Conservation (phyloP, 2,113 vertebrate genomes). For the Mormyrus lacerda region DNA sequence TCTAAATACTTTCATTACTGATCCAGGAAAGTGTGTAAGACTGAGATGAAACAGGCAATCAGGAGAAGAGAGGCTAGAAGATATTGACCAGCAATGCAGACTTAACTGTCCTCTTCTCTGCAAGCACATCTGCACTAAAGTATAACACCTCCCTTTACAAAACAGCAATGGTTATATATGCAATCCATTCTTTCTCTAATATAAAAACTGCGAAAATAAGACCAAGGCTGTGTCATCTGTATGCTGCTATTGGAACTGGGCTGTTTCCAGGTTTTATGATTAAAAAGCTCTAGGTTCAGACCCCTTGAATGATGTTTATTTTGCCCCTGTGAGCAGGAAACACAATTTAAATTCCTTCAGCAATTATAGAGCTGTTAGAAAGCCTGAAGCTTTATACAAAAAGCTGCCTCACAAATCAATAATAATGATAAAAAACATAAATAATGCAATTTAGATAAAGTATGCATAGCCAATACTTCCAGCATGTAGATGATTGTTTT, state of each 20-base stretch:
- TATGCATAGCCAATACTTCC: neutral
- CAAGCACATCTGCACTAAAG: neutral
- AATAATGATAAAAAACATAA: neutral
- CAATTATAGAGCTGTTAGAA: neutral
- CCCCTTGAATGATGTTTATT: neutral
- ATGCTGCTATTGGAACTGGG: neutral
- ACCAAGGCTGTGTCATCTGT: neutral
- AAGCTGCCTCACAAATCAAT: neutral
- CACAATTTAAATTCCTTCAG: neutral
- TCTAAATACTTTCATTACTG: neutral
- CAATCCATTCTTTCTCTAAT: neutral
- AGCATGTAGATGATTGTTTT: neutral
- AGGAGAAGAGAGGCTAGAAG: neutral
- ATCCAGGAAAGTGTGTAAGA: neutral
- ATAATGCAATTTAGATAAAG: constrained; percentile 3
- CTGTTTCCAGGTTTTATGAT: neutral
- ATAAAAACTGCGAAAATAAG: neutral
- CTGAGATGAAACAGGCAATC: neutral
- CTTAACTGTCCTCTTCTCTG: neutral
- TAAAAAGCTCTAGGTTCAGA: neutral
- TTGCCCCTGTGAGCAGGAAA: neutral
- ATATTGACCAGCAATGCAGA: neutral
- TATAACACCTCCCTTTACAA: neutral
- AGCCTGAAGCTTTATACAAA: neutral
- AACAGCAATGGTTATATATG: neutral